Percentiles rank a stretch among this genome's conserved stretches.
phyloP scores from a whole-genome alignment of 2,113 vertebrate genomes.

The Oncorhynchus gorbuscha region DNA sequence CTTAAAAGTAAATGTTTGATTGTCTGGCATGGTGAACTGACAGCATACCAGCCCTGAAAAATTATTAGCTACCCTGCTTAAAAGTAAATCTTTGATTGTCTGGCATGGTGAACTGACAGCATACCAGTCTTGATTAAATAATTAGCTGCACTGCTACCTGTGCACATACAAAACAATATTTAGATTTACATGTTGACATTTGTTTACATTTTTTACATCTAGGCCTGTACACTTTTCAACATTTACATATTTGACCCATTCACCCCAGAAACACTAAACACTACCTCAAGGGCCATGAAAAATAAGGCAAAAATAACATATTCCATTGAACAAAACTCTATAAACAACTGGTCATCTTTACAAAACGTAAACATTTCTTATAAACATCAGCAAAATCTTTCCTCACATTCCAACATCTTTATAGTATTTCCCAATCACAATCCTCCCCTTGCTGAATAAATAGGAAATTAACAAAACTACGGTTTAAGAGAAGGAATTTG shows the following conservation, averaged over 20 bases:
- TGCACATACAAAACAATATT: background rate
- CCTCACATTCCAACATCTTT: background rate
- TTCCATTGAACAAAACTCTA: background rate
- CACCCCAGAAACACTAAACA: background rate
- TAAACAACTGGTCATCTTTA: conserved; percentile 22
- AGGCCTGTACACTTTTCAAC: background rate
- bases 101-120: background rate
- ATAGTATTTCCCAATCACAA: conserved; percentile 21
- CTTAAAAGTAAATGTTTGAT: background rate
- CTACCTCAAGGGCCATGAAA: conserved; percentile 15
- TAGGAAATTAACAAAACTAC: conserved; percentile 2
- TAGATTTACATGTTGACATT: background rate
- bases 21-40: background rate
- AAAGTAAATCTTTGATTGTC: background rate
- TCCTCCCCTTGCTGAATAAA: background rate
- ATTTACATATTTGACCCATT: conserved; percentile 4
- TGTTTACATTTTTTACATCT: background rate
- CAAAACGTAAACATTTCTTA: conserved; percentile 46
- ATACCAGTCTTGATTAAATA: background rate
- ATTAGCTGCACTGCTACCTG: background rate
- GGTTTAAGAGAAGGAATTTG: conserved; percentile 7
- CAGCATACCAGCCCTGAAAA: background rate
- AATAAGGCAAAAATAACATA: conserved; percentile 44
- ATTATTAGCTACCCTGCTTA: background rate
- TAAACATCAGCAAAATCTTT: conserved; percentile 61